These are phyloP conservation scores for Perca flavescens DNA, from an alignment of 2,113 vertebrate species.

Conservation along the genomic window DNA sequence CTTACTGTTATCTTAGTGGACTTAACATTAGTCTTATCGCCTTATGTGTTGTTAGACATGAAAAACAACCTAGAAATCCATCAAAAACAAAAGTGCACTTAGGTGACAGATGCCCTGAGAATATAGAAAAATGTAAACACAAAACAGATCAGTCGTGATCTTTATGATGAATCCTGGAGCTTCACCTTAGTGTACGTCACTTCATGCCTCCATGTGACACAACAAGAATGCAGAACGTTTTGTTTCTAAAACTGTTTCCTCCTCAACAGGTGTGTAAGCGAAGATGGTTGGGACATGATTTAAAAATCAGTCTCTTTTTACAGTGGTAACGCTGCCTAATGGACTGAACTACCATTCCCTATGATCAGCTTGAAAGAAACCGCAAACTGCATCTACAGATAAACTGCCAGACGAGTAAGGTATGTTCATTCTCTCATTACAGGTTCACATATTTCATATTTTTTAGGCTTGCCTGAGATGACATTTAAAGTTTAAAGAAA, in stretches of 20 bases:
- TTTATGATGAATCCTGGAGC: rapidly evolving
- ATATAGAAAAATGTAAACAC: neutral
- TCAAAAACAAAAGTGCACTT: no score
- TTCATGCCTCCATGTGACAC: conserved; percentile 37
- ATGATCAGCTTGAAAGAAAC: neutral
- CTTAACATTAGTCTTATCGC: no score
- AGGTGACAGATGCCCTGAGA: neutral
- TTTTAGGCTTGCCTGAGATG: neutral
- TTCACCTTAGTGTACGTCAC: neutral
- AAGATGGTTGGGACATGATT: neutral
- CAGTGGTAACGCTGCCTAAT: neutral
- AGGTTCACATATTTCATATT: neutral
- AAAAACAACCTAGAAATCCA: no score
- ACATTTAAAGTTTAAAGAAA: neutral
- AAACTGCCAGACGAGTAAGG: conserved; percentile 17
- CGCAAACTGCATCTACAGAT: neutral
- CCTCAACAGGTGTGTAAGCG: conserved; percentile 18
- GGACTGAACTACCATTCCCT: neutral
- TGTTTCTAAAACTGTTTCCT: conserved; percentile 42
- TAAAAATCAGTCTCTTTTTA: neutral
- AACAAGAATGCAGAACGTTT: conserved; percentile 65
- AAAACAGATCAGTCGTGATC: neutral
- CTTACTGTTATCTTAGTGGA: conserved; percentile 15
- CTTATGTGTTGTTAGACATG: neutral
- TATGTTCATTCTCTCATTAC: neutral